phyloP scores from a whole-genome alignment of 2,113 vertebrate species.

The Camelus dromedarius region DNA sequence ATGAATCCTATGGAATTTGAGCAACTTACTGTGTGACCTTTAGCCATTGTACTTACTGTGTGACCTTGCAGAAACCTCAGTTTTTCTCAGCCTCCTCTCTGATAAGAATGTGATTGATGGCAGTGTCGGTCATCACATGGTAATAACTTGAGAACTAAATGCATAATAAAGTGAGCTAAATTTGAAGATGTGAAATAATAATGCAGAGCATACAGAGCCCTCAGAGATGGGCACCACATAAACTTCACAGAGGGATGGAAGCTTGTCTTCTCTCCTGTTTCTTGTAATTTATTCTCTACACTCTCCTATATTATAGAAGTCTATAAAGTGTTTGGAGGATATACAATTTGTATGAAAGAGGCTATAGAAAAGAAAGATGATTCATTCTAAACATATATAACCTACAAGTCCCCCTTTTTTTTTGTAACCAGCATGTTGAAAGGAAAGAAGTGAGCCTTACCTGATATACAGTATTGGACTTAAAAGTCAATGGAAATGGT shows the following conservation, averaged over 20 bases:
- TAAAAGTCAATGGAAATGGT: constrained; percentile 69
- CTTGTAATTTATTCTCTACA: constrained; percentile 63
- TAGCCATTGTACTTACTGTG: neutral
- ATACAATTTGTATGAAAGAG: constrained; percentile 73
- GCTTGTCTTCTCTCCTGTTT: constrained; percentile 28
- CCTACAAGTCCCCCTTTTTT: neutral
- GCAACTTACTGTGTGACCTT: neutral
- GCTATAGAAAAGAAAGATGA: constrained; percentile 79
- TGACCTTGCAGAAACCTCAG: constrained; percentile 14
- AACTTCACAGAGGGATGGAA: constrained; percentile 23
- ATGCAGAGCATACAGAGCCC: neutral
- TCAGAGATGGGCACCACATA: neutral
- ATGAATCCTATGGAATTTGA: neutral
- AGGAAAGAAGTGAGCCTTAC: constrained; percentile 29
- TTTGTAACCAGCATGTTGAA: neutral
- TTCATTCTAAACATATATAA: constrained; percentile 72
- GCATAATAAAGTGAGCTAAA: constrained; percentile 11
- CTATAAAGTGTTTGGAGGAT: constrained; percentile 57
- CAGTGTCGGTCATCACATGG: neutral
- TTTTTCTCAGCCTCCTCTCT: neutral
- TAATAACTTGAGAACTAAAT: constrained; percentile 45
- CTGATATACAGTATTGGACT: constrained; percentile 63
- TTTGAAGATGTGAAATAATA: neutral
- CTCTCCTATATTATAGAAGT: constrained; percentile 29
- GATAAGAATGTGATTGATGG: neutral